Percentiles rank a stretch among this genome's conserved stretches.
These are phyloP conservation scores for Psittacula echo DNA, from an alignment of 2,797 vertebrate genomes.

Conservation along the genomic window DNA sequence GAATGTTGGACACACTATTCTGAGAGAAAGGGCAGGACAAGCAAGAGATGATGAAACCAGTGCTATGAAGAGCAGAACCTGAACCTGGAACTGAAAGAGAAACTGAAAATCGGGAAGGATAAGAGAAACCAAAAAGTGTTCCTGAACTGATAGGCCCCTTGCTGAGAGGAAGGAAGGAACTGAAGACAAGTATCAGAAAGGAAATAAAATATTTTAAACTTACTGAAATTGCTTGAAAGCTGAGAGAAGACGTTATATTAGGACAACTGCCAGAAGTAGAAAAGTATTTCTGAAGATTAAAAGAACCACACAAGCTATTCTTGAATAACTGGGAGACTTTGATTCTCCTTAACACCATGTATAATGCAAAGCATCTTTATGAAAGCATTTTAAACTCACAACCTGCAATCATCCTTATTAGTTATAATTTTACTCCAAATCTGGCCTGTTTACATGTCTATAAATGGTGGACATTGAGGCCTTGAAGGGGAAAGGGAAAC, in stretches of 20 bases:
- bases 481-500: neutral
- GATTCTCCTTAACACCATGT: neutral
- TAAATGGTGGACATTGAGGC: neutral
- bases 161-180: neutral
- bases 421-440: neutral
- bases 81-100: neutral
- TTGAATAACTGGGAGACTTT: neutral
- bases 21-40: neutral
- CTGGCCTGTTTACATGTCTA: neutral
- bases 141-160: neutral
- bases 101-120: neutral
- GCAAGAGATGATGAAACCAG: neutral
- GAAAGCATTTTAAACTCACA: neutral
- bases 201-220: slow-evolving; percentile 1
- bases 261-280: neutral
- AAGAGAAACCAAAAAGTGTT: neutral
- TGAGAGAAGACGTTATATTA: neutral
- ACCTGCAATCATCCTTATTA: neutral
- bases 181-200: neutral
- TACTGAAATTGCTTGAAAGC: neutral
- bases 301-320: neutral
- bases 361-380: neutral
- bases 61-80: neutral
- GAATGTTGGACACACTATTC: neutral
- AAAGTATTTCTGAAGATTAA: neutral